Conservation (phyloP, 1,140 invertebrate genomes). For the Contarinia nasturtii region DNA sequence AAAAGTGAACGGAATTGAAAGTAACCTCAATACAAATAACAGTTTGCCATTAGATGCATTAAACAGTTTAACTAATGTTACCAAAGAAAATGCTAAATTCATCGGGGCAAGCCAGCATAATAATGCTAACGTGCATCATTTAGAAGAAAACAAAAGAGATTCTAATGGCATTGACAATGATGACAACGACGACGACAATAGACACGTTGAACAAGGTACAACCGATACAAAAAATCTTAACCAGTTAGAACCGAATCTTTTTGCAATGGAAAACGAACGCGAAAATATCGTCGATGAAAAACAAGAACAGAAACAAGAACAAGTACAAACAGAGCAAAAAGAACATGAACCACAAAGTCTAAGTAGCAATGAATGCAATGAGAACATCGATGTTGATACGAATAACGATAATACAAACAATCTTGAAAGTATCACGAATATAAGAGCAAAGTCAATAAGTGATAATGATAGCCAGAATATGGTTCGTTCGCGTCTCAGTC, state of each 20-base stretch:
- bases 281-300: neutral
- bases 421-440: neutral
- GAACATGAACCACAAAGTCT: neutral
- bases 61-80: neutral
- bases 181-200: neutral
- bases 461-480: slow-evolving; percentile 5
- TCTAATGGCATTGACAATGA: neutral
- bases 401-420: neutral
- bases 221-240: neutral
- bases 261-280: too few species aligned
- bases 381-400: neutral
- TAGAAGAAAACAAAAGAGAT: neutral
- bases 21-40: too few species aligned
- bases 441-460: neutral
- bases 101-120: neutral
- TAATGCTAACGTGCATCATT: neutral
- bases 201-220: neutral
- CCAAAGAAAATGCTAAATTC: neutral
- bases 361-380: too few species aligned
- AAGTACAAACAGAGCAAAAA: neutral
- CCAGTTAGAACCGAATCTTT: neutral
- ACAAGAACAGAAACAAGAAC: neutral
- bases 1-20: neutral
- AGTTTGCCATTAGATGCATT: neutral
- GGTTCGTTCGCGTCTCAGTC: slow-evolving; percentile 9